Conservation (phyloP, 1,140 invertebrate genomes). For the Heterodera schachtii region DNA sequence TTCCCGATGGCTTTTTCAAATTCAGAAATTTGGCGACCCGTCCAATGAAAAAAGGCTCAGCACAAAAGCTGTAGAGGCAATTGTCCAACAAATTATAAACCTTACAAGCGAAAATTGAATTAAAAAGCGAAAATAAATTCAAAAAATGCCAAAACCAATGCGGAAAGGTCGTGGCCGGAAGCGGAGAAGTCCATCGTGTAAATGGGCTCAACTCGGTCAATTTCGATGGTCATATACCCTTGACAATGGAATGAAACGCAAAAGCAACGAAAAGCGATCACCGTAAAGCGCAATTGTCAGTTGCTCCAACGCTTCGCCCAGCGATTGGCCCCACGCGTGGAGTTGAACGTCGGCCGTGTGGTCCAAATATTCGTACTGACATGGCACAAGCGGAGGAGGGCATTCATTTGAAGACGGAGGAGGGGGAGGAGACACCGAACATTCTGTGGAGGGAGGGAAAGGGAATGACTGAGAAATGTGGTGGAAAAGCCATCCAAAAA, state of each 20-base stretch:
- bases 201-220: constrained; percentile 77
- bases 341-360: constrained; percentile 96
- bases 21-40: constrained; percentile 58
- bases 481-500: too few relatives aligned
- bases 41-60: constrained; percentile 80
- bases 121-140: not conserved
- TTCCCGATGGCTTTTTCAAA: constrained; percentile 5
- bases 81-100: constrained; percentile 93
- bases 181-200: constrained; percentile 60
- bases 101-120: not conserved
- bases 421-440: too few relatives aligned
- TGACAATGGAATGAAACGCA: constrained; percentile 43
- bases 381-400: not conserved
- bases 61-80: constrained; percentile 86
- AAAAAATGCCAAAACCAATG: constrained; percentile 69
- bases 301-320: constrained; percentile 91
- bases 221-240: constrained; percentile 84
- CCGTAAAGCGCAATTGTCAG: constrained; percentile 91
- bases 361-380: constrained; percentile 75
- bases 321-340: constrained; percentile 84
- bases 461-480: too few relatives aligned
- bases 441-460: too few relatives aligned
- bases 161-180: constrained; percentile 78
- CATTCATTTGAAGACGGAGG: not conserved
- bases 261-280: constrained; percentile 71